phyloP scores from a whole-genome alignment of 2,113 vertebrate genomes.

The Dicaeum eximium region DNA sequence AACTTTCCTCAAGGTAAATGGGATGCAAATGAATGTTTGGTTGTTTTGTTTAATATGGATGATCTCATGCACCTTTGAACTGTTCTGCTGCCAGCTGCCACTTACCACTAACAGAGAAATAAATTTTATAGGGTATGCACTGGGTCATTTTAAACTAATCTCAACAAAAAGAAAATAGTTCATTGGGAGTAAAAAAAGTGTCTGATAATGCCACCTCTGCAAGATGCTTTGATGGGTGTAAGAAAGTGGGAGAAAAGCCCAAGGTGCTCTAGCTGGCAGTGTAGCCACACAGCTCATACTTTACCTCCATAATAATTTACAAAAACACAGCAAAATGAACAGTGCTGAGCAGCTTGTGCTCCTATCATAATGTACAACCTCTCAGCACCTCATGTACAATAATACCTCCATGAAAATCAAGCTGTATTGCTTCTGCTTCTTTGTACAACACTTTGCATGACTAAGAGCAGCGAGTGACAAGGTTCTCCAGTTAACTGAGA shows the following conservation, averaged over 20 bases:
- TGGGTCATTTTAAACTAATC: neutral
- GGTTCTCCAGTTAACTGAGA: constrained; percentile 32
- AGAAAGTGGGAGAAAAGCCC: neutral
- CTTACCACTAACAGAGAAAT: neutral
- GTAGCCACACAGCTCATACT: neutral
- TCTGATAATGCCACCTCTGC: neutral
- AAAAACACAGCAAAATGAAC: neutral
- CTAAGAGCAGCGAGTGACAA: constrained; percentile 21
- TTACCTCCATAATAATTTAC: neutral
- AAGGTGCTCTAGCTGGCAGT: neutral
- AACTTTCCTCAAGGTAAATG: neutral
- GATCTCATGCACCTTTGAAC: neutral
- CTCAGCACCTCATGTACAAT: neutral
- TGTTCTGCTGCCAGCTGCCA: neutral
- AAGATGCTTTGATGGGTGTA: neutral
- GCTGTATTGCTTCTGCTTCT: constrained; percentile 1
- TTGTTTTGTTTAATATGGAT: constrained; percentile 9
- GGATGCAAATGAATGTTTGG: neutral
- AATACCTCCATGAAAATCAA: constrained; percentile 6
- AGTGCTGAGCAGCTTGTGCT: neutral
- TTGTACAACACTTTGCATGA: constrained; percentile 12
- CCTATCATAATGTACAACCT: neutral
- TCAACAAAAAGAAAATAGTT: neutral
- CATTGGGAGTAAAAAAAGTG: neutral
- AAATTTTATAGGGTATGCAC: neutral